A percentile compares a stretch with the other conserved stretches of the same genome.
phyloP scores from a whole-genome alignment of 2,888 invertebrate species.

The Tetropium fuscum region DNA sequence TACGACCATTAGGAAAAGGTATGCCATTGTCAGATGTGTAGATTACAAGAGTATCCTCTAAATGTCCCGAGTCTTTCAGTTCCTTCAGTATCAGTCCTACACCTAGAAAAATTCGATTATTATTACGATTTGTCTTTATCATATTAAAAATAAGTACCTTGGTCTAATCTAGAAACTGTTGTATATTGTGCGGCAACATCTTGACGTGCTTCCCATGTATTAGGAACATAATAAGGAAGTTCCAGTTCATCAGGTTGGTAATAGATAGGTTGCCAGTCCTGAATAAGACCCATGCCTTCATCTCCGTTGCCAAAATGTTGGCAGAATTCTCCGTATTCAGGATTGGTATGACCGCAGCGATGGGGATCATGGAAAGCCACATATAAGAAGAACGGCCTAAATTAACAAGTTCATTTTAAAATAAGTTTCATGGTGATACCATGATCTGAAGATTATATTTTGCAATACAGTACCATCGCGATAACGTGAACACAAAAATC shows the following conservation, averaged over 20 bases:
- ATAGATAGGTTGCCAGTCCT: slow-evolving; percentile 91
- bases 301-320: slow-evolving; percentile 94
- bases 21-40: slow-evolving; percentile 95
- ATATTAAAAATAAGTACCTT: slow-evolving; percentile 71
- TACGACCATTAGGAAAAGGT: slow-evolving; percentile 90
- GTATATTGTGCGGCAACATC: slow-evolving; percentile 94
- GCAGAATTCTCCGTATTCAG: slow-evolving; percentile 89
- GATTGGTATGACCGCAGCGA: slow-evolving; percentile 88
- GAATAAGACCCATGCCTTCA: slow-evolving; percentile 84
- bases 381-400: slow-evolving; percentile 85
- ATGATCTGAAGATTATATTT: no score
- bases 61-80: slow-evolving; percentile 70
- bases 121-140: no score
- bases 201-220: slow-evolving; percentile 83
- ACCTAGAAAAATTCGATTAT: slow-evolving; percentile 66
- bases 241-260: slow-evolving; percentile 87
- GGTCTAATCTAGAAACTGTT: slow-evolving; percentile 90
- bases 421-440: no score
- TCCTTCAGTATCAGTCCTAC: slow-evolving; percentile 49
- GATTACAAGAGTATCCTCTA: slow-evolving; percentile 82
- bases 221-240: slow-evolving; percentile 85
- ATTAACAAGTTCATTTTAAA: no score
- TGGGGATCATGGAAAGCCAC: slow-evolving; percentile 95
- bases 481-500: no score
- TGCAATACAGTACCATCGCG: no score